These are phyloP conservation scores for Sylvilagus bachmani DNA, from an alignment of 2,113 vertebrate genomes.

Conservation along the genomic window DNA sequence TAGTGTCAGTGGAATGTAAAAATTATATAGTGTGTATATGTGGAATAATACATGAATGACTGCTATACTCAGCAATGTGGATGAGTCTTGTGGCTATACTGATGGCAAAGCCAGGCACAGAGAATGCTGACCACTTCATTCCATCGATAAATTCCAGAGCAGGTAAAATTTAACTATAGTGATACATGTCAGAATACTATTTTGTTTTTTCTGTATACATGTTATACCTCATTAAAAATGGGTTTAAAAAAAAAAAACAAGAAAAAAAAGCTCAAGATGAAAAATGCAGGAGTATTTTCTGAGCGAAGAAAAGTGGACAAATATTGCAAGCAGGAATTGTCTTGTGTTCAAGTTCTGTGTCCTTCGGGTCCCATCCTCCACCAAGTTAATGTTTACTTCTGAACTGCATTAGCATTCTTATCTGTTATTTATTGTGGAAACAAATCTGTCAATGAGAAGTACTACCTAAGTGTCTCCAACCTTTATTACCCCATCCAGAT, in stretches of 20 bases:
- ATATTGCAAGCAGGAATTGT: not conserved
- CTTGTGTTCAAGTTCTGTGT: not conserved
- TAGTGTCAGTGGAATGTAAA: not conserved
- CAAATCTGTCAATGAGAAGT: not conserved
- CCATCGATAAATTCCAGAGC: not conserved
- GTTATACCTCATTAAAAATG: conserved; percentile 29
- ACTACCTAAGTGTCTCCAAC: conserved; percentile 7
- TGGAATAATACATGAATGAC: not conserved
- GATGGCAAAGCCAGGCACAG: not conserved
- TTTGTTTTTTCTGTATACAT: not conserved
- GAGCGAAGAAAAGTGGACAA: not conserved
- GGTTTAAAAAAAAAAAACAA: too few relatives aligned
- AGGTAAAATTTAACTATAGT: not conserved
- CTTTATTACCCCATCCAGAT: not conserved
- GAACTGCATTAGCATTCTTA: not conserved
- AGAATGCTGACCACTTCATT: not conserved
- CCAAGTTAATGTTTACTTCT: not conserved
- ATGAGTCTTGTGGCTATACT: not conserved
- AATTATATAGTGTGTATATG: not conserved
- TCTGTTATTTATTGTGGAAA: not conserved
- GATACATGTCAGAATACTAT: not conserved
- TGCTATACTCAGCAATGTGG: not conserved
- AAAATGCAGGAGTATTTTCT: not conserved
- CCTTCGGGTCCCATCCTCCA: not conserved
- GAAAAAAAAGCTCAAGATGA: not conserved